Conservation (phyloP, 2,797 vertebrate species). For the Taenioides sp. region DNA sequence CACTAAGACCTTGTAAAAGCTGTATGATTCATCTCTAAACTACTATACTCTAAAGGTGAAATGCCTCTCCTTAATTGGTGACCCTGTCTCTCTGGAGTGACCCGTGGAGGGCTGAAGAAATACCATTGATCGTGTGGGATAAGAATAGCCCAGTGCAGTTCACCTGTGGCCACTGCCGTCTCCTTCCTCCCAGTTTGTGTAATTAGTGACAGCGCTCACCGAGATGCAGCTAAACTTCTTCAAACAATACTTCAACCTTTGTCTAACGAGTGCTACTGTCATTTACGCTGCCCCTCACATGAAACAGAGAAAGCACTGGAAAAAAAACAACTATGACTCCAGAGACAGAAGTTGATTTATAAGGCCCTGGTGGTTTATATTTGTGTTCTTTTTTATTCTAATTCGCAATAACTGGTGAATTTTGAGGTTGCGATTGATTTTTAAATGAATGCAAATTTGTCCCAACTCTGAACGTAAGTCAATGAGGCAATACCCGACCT, state of each 20-base stretch:
- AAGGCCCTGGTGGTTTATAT: constrained; percentile 2
- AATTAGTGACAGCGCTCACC: constrained; percentile 53
- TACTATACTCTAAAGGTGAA: constrained; percentile 25
- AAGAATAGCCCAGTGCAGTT: constrained; percentile 52
- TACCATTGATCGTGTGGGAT: constrained; percentile 48
- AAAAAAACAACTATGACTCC: constrained; percentile 12
- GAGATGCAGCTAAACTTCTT: constrained; percentile 38
- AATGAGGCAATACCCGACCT: constrained; percentile 61
- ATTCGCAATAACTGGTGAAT: constrained; percentile 16
- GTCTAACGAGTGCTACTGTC: constrained; percentile 60
- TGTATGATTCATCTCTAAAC: constrained; percentile 17
- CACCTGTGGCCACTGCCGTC: constrained; percentile 28
- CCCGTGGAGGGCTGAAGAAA: constrained; percentile 48
- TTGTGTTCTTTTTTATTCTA: constrained; percentile 18
- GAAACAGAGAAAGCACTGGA: constrained; percentile 12
- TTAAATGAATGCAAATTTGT: constrained; percentile 55
- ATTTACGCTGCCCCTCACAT: constrained; percentile 32
- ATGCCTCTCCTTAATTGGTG: constrained; percentile 56
- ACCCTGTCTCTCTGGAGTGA: constrained; percentile 44
- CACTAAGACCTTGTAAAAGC: neutral
- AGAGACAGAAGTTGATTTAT: constrained; percentile 31
- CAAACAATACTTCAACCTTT: constrained; percentile 61
- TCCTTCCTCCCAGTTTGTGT: constrained; percentile 38
- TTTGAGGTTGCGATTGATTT: constrained; percentile 43
- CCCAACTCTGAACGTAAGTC: constrained; percentile 45